Evolutionary conservation across 2,888 invertebrate species (phyloP).

Genomic region (Willowsia nigromaculata): DNA sequence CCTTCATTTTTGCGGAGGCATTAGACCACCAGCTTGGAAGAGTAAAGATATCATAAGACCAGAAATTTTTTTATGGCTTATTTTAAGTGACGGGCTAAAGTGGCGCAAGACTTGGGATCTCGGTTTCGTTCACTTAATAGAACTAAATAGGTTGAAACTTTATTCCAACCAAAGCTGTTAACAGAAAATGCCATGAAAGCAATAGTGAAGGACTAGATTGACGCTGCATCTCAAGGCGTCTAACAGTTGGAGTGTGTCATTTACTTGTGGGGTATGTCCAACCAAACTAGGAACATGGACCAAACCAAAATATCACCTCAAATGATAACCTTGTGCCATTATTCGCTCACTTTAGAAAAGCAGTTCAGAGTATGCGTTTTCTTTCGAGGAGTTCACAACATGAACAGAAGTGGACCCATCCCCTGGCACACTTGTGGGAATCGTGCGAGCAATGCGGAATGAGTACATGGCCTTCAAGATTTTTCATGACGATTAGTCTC

Average conservation of each 20-base stretch:
- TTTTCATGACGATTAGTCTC: not conserved
- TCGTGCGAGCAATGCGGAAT: not conserved
- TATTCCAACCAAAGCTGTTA: not conserved
- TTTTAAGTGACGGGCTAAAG: not conserved
- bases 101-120: not conserved
- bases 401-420: not conserved
- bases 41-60: not conserved
- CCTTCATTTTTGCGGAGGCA: not conserved
- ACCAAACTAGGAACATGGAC: not conserved
- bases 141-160: not conserved
- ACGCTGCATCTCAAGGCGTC: not conserved
- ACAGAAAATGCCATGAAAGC: not conserved
- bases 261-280: constrained; percentile 22
- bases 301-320: constrained; percentile 44
- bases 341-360: not conserved
- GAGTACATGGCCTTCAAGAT: not conserved
- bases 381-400: not conserved
- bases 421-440: not conserved
- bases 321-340: not conserved
- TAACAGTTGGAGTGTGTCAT: constrained; percentile 6
- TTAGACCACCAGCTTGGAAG: not conserved
- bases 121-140: not conserved
- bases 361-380: constrained; percentile 7
- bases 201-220: not conserved
- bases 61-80: not conserved